Evolutionary conservation across 2,113 vertebrate genomes (phyloP).

Genomic region (Gila orcuttii): DNA sequence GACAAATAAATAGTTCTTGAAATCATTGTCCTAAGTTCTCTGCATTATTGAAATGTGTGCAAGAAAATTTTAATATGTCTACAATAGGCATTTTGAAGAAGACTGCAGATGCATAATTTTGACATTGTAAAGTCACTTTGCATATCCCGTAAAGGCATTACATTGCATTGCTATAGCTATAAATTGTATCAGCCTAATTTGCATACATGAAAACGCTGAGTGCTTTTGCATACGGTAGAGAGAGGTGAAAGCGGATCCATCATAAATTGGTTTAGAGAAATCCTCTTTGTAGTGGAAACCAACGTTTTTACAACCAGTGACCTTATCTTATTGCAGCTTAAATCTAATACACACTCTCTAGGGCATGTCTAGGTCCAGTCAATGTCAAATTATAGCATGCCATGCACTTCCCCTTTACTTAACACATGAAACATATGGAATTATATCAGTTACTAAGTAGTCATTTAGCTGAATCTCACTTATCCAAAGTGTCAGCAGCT

Average conservation of each 20-base stretch:
- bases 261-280: slow-evolving; percentile 74
- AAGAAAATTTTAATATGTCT: background rate
- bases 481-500: background rate
- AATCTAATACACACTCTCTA: slow-evolving; percentile 15
- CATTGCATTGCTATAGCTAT: background rate
- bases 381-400: slow-evolving; percentile 1
- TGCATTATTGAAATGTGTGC: background rate
- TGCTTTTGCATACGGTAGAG: slow-evolving; percentile 61
- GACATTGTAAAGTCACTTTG: slow-evolving; percentile 7
- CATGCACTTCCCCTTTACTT: background rate
- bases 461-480: background rate
- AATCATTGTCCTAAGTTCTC: background rate
- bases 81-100: background rate
- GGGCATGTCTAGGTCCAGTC: background rate
- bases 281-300: slow-evolving; percentile 71
- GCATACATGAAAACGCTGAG: slow-evolving; percentile 35
- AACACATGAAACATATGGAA: background rate
- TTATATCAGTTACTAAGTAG: slow-evolving; percentile 14
- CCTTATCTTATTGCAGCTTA: slow-evolving; percentile 37
- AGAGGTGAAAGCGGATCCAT: slow-evolving; percentile 65
- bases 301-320: slow-evolving; percentile 61
- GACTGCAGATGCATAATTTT: background rate
- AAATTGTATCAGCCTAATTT: slow-evolving; percentile 31
- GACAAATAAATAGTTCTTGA: background rate
- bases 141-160: background rate